Percentiles rank a stretch among this genome's conserved stretches.
These are phyloP conservation scores for Orcinus orca DNA, from an alignment of 2,113 vertebrate genomes.

Conservation along the genomic window DNA sequence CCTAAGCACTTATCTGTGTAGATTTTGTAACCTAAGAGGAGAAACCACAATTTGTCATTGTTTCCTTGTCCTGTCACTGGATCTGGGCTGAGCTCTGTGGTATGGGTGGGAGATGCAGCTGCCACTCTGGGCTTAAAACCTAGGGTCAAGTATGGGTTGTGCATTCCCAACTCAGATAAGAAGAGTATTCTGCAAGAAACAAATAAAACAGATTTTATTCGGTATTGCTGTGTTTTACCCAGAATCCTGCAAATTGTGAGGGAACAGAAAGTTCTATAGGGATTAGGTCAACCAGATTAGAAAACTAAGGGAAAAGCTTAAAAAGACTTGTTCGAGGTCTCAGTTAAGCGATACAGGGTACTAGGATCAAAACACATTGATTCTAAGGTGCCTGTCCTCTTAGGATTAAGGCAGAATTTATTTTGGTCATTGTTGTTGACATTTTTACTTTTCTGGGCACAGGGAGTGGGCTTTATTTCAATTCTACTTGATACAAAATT, in stretches of 20 bases:
- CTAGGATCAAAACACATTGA: not conserved
- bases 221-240: not conserved
- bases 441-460: not conserved
- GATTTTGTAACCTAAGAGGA: not conserved
- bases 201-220: not conserved
- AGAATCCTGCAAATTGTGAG: not conserved
- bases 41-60: not conserved
- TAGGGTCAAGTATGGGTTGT: not conserved
- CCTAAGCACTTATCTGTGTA: constrained; percentile 44
- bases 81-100: not conserved
- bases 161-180: not conserved
- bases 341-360: not conserved
- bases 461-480: not conserved
- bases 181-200: not conserved
- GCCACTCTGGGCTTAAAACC: not conserved
- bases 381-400: not conserved
- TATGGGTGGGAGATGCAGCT: not conserved
- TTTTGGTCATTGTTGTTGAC: not conserved
- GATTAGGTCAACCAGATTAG: not conserved
- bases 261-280: not conserved
- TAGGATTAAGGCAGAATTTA: not conserved
- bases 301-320: not conserved
- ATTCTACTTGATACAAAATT: not conserved
- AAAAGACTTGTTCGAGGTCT: not conserved
- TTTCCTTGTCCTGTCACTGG: not conserved